phyloP scores from a whole-genome alignment of 2,797 vertebrate genomes.

The Hypotaenidia okinawae region DNA sequence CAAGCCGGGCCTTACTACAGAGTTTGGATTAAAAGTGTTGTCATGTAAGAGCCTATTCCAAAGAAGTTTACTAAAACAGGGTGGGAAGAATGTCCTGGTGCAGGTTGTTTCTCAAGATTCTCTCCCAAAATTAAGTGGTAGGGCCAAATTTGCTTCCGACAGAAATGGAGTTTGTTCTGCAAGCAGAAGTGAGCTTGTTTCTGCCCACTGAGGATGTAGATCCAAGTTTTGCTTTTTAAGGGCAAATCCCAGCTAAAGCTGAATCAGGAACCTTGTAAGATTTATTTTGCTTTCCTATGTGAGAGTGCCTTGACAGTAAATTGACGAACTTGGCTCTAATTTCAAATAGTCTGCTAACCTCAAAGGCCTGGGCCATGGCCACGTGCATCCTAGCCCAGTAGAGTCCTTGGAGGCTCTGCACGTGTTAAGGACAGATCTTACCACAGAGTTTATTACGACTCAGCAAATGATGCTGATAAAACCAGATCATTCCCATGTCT shows the following conservation, averaged over 20 bases:
- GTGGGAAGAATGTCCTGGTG: background rate
- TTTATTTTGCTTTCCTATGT: background rate
- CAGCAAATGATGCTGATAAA: background rate
- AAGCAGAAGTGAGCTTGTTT: background rate
- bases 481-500: background rate
- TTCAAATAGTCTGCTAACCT: background rate
- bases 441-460: too few species aligned
- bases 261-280: background rate
- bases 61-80: background rate
- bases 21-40: background rate
- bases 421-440: background rate
- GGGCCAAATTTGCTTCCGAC: background rate
- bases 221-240: background rate
- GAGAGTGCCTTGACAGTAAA: background rate
- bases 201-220: background rate
- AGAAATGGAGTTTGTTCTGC: slow-evolving; percentile 3
- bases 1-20: background rate
- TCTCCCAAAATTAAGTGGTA: background rate
- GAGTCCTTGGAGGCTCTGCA: background rate
- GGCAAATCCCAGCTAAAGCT: background rate
- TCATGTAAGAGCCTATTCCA: background rate
- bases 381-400: too few species aligned
- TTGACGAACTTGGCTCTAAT: background rate
- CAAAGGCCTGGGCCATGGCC: background rate
- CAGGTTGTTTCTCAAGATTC: slow-evolving; percentile 36